These are phyloP conservation scores for Chionodraco myersi DNA, from an alignment of 2,113 vertebrate species.

Conservation along the genomic window DNA sequence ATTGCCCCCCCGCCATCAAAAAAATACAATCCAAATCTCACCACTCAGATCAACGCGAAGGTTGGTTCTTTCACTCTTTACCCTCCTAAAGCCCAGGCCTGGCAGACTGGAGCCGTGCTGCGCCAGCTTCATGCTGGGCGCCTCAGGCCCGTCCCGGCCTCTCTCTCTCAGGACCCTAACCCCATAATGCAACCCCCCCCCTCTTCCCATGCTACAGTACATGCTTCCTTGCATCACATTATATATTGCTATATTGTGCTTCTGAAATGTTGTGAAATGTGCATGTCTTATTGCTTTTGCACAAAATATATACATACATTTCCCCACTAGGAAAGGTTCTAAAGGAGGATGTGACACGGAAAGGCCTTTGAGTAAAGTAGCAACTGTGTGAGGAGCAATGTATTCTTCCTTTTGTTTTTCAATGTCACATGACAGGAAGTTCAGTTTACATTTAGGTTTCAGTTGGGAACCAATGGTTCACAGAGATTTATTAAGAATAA, in stretches of 20 bases:
- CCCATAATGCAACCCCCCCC: constrained; percentile 15
- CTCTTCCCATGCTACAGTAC: not conserved
- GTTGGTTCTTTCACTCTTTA: constrained; percentile 96
- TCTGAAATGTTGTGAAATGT: constrained; percentile 58
- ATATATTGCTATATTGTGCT: not conserved
- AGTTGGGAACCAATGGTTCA: not conserved
- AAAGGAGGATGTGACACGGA: not conserved
- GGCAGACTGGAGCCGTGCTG: constrained; percentile 87
- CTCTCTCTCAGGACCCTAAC: constrained; percentile 50
- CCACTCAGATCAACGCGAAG: constrained; percentile 99
- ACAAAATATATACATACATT: not conserved
- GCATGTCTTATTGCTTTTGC: not conserved
- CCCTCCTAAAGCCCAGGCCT: constrained; percentile 82
- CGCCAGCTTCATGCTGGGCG: constrained; percentile 78
- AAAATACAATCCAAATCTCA: constrained; percentile 92
- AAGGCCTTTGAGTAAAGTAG: not conserved
- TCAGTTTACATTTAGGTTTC: not conserved
- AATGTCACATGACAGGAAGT: not conserved
- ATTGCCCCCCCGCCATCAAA: constrained; percentile 92
- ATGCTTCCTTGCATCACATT: constrained; percentile 16
- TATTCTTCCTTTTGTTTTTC: not conserved
- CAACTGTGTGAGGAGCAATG: not conserved
- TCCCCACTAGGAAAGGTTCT: constrained; percentile 8
- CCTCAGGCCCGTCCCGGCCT: constrained; percentile 79
- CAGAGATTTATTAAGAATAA: not conserved